These are phyloP conservation scores for Caenorhabditis zanzibari DNA, from an alignment of 2,888 invertebrate genomes.

Conservation along the genomic window DNA sequence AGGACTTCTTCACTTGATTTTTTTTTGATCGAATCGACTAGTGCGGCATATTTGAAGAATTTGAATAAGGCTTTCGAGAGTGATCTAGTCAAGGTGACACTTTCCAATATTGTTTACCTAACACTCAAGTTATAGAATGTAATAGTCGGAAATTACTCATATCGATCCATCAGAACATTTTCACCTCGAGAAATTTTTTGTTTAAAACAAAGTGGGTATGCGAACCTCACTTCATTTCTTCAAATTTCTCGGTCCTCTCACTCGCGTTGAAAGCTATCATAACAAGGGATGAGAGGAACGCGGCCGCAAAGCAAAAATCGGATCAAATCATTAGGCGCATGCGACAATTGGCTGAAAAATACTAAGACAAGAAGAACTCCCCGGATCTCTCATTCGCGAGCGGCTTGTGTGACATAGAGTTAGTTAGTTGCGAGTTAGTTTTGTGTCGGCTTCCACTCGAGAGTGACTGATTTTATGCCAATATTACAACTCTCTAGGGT, in stretches of 20 bases:
- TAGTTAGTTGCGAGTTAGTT: constrained; percentile 57
- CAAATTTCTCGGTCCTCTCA: constrained; percentile 21
- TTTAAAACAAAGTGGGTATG: constrained; percentile 48
- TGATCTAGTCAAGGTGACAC: background rate
- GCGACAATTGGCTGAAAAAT: constrained; percentile 68
- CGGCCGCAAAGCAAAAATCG: constrained; percentile 53
- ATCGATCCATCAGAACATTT: background rate
- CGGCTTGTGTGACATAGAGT: constrained; percentile 49
- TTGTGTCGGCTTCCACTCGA: constrained; percentile 8
- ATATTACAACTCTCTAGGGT: constrained; percentile 62
- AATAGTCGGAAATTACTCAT: constrained; percentile 10
- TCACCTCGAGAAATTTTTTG: constrained; percentile 18
- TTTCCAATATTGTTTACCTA: constrained; percentile 26
- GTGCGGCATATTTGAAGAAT: too few relatives aligned
- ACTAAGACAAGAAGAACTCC: constrained; percentile 41
- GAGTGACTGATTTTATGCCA: constrained; percentile 61
- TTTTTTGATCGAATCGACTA: background rate
- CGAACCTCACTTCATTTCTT: constrained; percentile 54
- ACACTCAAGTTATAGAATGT: background rate
- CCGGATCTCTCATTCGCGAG: background rate
- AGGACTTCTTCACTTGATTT: background rate
- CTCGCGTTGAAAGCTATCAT: constrained; percentile 55
- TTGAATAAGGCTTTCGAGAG: background rate
- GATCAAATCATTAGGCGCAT: constrained; percentile 65
- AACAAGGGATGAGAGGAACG: constrained; percentile 35